These are phyloP conservation scores for Rhinoraja longicauda DNA, from an alignment of 2,797 vertebrate genomes.

Conservation along the genomic window DNA sequence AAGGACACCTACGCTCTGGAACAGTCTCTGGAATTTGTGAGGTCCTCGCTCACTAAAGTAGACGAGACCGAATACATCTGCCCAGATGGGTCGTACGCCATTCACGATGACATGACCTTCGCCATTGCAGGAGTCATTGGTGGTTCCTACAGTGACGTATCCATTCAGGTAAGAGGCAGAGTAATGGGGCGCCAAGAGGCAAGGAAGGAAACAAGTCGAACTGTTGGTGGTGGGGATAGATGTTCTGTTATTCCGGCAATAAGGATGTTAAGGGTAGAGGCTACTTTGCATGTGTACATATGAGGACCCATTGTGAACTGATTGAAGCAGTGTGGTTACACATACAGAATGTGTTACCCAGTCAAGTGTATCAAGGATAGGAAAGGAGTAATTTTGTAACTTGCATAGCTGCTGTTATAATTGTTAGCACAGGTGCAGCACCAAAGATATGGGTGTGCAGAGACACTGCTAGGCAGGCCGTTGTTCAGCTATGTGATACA, in stretches of 20 bases:
- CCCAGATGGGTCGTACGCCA: slow-evolving; percentile 85
- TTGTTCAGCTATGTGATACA: background rate
- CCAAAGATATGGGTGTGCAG: background rate
- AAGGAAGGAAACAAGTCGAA: background rate
- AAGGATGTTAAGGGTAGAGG: background rate
- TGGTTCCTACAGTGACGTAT: slow-evolving; percentile 95
- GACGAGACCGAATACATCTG: slow-evolving; percentile 91
- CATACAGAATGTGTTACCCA: no score
- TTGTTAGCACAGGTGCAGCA: background rate
- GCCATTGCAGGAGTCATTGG: slow-evolving; percentile 93
- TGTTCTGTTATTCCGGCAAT: no score
- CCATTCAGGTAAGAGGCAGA: slow-evolving; percentile 80
- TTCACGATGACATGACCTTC: slow-evolving; percentile 81
- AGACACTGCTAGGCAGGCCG: background rate
- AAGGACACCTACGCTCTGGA: slow-evolving; percentile 95
- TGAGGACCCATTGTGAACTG: no score
- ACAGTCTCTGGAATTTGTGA: slow-evolving; percentile 91
- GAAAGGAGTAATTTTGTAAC: background rate
- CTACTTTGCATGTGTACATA: background rate
- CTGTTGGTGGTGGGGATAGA: background rate
- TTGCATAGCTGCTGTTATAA: background rate
- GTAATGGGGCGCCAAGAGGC: background rate
- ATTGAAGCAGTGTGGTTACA: no score
- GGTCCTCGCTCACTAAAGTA: slow-evolving; percentile 84
- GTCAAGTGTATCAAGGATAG: background rate